These are phyloP conservation scores for Alitta virens DNA, from an alignment of 2,888 invertebrate genomes.

Conservation along the genomic window DNA sequence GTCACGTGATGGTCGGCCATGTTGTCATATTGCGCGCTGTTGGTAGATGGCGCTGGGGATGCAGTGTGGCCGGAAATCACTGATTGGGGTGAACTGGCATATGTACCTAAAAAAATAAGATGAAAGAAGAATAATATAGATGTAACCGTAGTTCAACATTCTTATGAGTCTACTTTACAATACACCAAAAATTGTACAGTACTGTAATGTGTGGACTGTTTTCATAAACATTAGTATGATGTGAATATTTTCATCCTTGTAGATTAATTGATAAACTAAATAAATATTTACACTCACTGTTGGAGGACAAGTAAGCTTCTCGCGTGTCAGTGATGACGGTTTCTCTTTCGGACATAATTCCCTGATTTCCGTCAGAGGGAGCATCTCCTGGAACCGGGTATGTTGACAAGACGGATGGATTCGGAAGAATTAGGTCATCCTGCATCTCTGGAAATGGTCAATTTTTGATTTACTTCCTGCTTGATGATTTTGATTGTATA, in stretches of 20 bases:
- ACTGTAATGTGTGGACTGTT: too few species aligned
- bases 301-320: slow-evolving; percentile 17
- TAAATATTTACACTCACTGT: slow-evolving; percentile 5
- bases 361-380: neutral
- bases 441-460: neutral
- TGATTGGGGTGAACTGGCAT: neutral
- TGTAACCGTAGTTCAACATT: too few species aligned
- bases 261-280: too few species aligned
- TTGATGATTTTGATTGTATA: too few species aligned
- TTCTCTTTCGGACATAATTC: slow-evolving; percentile 21
- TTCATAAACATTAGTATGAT: too few species aligned
- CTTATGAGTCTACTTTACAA: too few species aligned
- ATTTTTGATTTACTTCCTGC: too few species aligned
- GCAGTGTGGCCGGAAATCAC: neutral
- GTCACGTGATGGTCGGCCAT: neutral
- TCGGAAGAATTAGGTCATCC: slow-evolving; percentile 24
- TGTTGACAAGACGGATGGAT: slow-evolving; percentile 8
- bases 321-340: slow-evolving; percentile 30
- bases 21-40: neutral
- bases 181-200: too few species aligned
- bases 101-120: neutral
- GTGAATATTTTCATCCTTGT: too few species aligned
- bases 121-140: too few species aligned
- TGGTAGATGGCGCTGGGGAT: neutral
- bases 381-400: neutral